Evolutionary conservation across 2,113 vertebrate genomes (phyloP).

Genomic region (Xiphophorus couchianus): DNA sequence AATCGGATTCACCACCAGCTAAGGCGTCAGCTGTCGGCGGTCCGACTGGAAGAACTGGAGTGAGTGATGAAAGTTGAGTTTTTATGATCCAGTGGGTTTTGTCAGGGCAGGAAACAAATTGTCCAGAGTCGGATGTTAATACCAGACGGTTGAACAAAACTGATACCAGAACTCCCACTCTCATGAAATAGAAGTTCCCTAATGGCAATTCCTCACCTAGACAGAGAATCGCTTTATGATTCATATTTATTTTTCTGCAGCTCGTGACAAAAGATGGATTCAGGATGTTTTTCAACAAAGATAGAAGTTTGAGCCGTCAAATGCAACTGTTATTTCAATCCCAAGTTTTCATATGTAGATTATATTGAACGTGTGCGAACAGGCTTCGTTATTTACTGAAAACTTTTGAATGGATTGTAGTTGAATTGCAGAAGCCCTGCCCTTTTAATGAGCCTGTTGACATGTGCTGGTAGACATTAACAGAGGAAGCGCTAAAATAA

Average conservation of each 20-base stretch:
- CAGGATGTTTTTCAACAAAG: constrained; percentile 23
- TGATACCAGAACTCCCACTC: background rate
- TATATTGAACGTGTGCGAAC: background rate
- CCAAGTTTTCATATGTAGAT: background rate
- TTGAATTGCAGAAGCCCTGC: constrained; percentile 20
- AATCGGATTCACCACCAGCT: constrained; percentile 15
- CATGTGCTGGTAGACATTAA: background rate
- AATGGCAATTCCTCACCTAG: constrained; percentile 16
- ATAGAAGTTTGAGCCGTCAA: background rate
- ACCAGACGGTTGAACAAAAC: constrained; percentile 51
- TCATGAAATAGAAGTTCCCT: constrained; percentile 4
- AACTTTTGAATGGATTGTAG: constrained; percentile 41
- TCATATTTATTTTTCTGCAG: background rate
- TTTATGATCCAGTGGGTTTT: constrained; percentile 32
- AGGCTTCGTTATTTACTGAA: background rate
- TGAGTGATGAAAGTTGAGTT: constrained; percentile 14
- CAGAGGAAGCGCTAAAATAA: background rate
- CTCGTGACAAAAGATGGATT: constrained; percentile 6
- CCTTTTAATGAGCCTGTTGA: constrained; percentile 40
- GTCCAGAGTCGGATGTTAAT: constrained; percentile 40
- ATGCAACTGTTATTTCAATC: background rate
- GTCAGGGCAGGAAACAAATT: constrained; percentile 26
- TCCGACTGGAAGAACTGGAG: constrained; percentile 39
- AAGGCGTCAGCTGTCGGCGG: constrained; percentile 11
- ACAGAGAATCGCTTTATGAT: background rate